These are phyloP conservation scores for Hystrix cristata DNA, from an alignment of 2,113 vertebrate species.

Conservation along the genomic window DNA sequence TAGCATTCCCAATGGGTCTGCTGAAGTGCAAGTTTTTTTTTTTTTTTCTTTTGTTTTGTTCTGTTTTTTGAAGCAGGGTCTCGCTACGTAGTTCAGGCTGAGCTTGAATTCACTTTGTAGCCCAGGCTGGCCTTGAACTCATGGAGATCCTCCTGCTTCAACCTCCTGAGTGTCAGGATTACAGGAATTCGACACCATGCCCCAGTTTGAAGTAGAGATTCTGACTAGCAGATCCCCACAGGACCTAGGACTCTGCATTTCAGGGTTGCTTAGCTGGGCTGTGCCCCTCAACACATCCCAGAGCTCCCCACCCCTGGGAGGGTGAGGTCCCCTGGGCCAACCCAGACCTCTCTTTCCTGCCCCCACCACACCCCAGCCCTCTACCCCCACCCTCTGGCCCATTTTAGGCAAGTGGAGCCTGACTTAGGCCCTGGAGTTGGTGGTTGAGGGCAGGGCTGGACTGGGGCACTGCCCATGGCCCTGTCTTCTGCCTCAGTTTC, in stretches of 20 bases:
- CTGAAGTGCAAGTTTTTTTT: not conserved
- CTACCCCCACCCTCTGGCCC: rapidly evolving
- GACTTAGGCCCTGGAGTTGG: rapidly evolving
- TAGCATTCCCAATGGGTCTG: not conserved
- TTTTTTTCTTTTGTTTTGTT: not conserved
- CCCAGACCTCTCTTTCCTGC: not conserved
- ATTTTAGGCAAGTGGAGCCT: rapidly evolving
- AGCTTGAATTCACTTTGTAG: not conserved
- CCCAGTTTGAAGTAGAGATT: not conserved
- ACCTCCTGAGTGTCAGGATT: not conserved
- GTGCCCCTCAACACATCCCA: rapidly evolving
- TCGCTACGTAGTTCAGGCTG: not conserved
- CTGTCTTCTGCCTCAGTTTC: not conserved
- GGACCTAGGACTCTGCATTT: not conserved
- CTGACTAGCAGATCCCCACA: too few relatives aligned
- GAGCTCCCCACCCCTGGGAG: rapidly evolving
- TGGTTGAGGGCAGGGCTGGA: not conserved
- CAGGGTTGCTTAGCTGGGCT: rapidly evolving
- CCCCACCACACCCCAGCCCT: not conserved
- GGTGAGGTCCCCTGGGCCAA: rapidly evolving
- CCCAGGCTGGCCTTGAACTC: not conserved
- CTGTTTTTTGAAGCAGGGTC: not conserved
- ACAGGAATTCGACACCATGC: not conserved
- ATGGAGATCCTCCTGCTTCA: not conserved
- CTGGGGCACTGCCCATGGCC: rapidly evolving